phyloP scores from a whole-genome alignment of 2,888 invertebrate species.

The Hyposoter didymator region DNA sequence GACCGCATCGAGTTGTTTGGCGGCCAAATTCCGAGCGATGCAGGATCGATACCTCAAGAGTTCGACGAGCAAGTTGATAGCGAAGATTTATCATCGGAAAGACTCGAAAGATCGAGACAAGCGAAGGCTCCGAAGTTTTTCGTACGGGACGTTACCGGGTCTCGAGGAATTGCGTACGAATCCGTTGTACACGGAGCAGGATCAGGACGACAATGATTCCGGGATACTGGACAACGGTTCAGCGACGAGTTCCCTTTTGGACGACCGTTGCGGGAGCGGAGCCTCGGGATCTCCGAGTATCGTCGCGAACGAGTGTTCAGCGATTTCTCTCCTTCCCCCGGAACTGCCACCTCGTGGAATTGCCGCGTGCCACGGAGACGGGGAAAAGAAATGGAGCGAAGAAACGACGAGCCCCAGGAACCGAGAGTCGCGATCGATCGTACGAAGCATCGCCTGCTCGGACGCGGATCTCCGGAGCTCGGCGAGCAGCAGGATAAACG shows the following conservation, averaged over 20 bases:
- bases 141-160: slow-evolving; percentile 90
- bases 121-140: slow-evolving; percentile 88
- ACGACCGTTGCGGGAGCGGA: slow-evolving; percentile 80
- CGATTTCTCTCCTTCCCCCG: slow-evolving; percentile 72
- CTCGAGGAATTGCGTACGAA: slow-evolving; percentile 89
- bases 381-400: not conserved
- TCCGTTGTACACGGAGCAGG: slow-evolving; percentile 88
- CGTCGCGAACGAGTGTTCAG: slow-evolving; percentile 66
- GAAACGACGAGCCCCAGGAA: slow-evolving; percentile 21
- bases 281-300: slow-evolving; percentile 71
- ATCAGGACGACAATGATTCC: slow-evolving; percentile 90
- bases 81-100: slow-evolving; percentile 86
- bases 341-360: slow-evolving; percentile 77
- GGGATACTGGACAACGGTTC: slow-evolving; percentile 91
- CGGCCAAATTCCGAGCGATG: slow-evolving; percentile 90
- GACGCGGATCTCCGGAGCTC: slow-evolving; percentile 69
- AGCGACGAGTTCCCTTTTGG: slow-evolving; percentile 88
- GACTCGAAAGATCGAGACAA: slow-evolving; percentile 78
- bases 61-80: slow-evolving; percentile 89
- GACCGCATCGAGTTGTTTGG: slow-evolving; percentile 85
- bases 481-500: slow-evolving; percentile 59
- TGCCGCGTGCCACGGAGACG: not conserved
- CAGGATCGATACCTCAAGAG: slow-evolving; percentile 89
- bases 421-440: slow-evolving; percentile 50
- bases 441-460: slow-evolving; percentile 67